phyloP scores from a whole-genome alignment of 2,888 invertebrate species.

The Sympetrum striolatum region DNA sequence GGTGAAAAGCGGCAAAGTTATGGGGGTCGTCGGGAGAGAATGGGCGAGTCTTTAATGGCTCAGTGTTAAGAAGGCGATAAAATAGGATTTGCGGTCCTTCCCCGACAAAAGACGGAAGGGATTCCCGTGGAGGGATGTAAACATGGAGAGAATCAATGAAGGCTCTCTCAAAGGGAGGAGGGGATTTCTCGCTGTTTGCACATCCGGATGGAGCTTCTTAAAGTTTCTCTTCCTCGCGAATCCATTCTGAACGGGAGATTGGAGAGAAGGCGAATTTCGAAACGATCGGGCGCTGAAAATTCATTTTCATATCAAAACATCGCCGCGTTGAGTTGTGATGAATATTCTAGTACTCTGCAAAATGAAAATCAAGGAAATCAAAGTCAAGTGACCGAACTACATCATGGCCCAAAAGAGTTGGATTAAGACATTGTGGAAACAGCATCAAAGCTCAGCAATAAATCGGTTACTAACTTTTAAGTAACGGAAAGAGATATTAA shows the following conservation, averaged over 20 bases:
- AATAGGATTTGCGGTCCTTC: slow-evolving; percentile 7
- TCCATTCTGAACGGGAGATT: not conserved
- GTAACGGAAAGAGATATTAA: no score
- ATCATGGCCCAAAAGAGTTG: no score
- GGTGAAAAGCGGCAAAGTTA: not conserved
- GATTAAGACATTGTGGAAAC: no score
- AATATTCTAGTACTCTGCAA: no score
- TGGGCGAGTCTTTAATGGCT: slow-evolving; percentile 13
- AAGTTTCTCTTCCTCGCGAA: not conserved
- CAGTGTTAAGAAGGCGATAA: slow-evolving; percentile 22
- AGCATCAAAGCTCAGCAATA: no score
- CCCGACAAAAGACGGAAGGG: not conserved
- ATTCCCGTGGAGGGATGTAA: not conserved
- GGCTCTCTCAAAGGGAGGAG: not conserved
- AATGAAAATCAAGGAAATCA: no score
- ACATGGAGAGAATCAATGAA: slow-evolving; percentile 6
- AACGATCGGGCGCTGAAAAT: no score
- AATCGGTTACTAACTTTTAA: no score
- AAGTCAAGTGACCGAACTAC: no score
- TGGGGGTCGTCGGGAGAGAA: not conserved
- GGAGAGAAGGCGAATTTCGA: no score
- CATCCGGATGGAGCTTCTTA: not conserved
- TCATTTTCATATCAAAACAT: no score
- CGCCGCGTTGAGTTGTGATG: no score
- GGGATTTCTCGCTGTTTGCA: not conserved